Base-by-base conservation (phyloP, 2,113 vertebrate species). In the Ctenomys sociabilis region DNA sequence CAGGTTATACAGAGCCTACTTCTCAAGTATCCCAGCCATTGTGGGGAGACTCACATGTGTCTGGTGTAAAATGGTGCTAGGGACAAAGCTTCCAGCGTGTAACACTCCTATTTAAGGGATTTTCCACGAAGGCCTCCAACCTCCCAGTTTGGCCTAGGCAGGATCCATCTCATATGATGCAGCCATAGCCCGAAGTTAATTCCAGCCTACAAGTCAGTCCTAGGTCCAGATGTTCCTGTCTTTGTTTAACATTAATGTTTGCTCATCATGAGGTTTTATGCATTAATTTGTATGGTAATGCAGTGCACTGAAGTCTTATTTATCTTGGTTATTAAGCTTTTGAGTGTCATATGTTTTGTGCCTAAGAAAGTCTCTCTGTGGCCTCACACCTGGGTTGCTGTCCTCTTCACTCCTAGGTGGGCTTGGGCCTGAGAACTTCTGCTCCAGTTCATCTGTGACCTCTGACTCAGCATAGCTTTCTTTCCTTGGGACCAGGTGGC, bases 11-110 rank as follows among this genome's bases (percentile, higher is more conserved):
- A 72, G 40, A 93, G 22, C 37, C 85, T 66, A 35, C 68, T 96
- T 96, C 82, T 96, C 90, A 88, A 80, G 96, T 52, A 95, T 95
- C 77, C 86, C 49, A 94, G 43, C 2, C 30, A 61, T 80, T 88
- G 14, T 68, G 75, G 28, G 40, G 78, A 95, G n/a, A 8, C 59
- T 85, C 13, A 1, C 22, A 19, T 70, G 28, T 81, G 45, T 87
- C 59, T 52, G 35, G 14, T 37, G 54, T 1, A 54, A 70, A 77
- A 7, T 59, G 70, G 19, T 26, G 37, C 22, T 40, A 52, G 37
- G 28, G 40, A 91, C 26, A 52, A 73, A 28, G n/a, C 68, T 91
- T 87, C 45, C 17, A 21, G 28, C 72, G 54, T 24, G 8, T 32
- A 72, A 72, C 28, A 4, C 12, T 22, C 30, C 92, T 64, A 70